Conservation (phyloP, 2,797 vertebrate genomes). For the Clarias fuscus region DNA sequence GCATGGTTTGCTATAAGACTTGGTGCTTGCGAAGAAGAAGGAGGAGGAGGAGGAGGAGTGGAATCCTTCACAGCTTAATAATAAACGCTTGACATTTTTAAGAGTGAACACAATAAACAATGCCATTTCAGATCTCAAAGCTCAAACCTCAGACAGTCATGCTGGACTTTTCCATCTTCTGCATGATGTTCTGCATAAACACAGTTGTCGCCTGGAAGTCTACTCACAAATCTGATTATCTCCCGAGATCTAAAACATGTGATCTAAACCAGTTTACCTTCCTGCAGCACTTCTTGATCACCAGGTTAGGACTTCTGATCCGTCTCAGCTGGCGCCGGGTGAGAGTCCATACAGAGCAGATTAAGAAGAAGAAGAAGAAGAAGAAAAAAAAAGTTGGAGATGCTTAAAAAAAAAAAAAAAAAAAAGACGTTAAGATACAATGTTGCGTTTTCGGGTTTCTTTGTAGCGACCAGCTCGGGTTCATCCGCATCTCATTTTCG, state of each 20-base stretch:
- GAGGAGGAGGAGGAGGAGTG: neutral
- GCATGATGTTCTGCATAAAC: neutral
- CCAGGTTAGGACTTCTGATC: conserved; percentile 34
- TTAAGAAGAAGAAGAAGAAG: conserved; percentile 17
- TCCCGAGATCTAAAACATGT: neutral
- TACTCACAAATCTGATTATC: neutral
- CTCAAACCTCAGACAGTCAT: too few relatives aligned
- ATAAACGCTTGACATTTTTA: neutral
- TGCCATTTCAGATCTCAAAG: too few relatives aligned
- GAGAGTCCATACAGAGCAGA: conserved; percentile 38
- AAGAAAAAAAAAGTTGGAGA: neutral
- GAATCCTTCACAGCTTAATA: neutral
- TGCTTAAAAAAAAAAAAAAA: neutral
- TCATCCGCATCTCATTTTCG: conserved; percentile 46
- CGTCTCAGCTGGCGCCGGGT: conserved; percentile 32
- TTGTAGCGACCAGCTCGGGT: conserved; percentile 13
- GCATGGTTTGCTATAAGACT: neutral
- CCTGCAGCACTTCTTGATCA: conserved; percentile 36
- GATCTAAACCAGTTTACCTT: conserved; percentile 50
- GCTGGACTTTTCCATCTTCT: neutral
- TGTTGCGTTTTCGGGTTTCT: conserved; percentile 30
- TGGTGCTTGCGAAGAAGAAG: too few relatives aligned
- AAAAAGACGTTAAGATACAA: neutral
- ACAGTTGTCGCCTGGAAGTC: neutral
- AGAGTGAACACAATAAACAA: neutral